A percentile compares a stretch with the other conserved stretches of the same genome.
Conservation (phyloP, 2,113 vertebrate genomes). For the Lethenteron camtschaticum region DNA sequence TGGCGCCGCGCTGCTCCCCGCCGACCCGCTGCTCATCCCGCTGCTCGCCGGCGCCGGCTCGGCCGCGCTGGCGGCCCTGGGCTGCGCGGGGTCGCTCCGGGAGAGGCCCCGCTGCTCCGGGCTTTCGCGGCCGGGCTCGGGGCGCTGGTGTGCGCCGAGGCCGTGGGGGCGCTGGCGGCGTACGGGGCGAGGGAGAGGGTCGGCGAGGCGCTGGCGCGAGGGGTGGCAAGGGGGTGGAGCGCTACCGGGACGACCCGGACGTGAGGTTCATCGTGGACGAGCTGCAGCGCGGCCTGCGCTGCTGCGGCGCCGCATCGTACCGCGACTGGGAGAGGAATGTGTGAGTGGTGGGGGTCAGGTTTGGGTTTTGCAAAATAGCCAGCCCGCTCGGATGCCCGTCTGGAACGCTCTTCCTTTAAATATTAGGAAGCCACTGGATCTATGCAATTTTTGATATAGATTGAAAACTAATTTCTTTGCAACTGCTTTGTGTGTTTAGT, state of each 20-base stretch:
- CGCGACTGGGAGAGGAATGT: slow-evolving; percentile 56
- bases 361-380: neutral
- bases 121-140: slow-evolving; percentile 27
- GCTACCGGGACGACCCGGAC: slow-evolving; percentile 57
- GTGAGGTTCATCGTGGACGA: slow-evolving; percentile 56
- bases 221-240: slow-evolving; percentile 30
- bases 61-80: slow-evolving; percentile 29
- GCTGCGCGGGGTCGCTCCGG: slow-evolving; percentile 41
- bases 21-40: slow-evolving; percentile 47
- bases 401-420: too few species aligned
- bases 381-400: neutral
- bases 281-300: slow-evolving; percentile 44
- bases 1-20: slow-evolving; percentile 23
- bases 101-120: slow-evolving; percentile 41
- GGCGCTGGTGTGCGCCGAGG: slow-evolving; percentile 14
- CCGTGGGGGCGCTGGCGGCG: slow-evolving; percentile 26
- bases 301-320: slow-evolving; percentile 52
- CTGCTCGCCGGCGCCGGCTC: slow-evolving; percentile 25
- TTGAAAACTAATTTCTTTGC: neutral
- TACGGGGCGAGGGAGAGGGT: slow-evolving; percentile 28
- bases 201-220: slow-evolving; percentile 18
- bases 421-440: neutral
- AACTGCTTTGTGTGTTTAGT: neutral
- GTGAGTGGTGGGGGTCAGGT: slow-evolving; percentile 27
- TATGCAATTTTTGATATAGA: neutral